Evolutionary conservation across 2,888 invertebrate species (phyloP).

Genomic region (Cheilosia grossa): DNA sequence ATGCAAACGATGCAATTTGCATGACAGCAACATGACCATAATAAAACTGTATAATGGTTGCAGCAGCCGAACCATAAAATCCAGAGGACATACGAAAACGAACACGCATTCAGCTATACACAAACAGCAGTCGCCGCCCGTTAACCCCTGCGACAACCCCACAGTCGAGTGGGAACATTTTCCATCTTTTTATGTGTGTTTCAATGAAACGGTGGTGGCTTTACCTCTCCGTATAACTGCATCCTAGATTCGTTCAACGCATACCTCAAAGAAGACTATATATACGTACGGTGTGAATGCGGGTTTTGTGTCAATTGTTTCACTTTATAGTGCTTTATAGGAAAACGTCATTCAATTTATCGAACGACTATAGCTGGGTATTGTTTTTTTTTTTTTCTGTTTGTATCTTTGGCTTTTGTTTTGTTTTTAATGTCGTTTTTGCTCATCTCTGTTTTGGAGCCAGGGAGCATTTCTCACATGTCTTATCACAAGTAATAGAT

Average conservation of each 20-base stretch:
- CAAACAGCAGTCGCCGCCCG: not conserved
- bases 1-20: slow-evolving; percentile 74
- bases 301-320: slow-evolving; percentile 57
- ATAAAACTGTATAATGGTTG: slow-evolving; percentile 71
- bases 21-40: slow-evolving; percentile 69
- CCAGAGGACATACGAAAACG: slow-evolving; percentile 53
- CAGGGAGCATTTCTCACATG: slow-evolving; percentile 24
- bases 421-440: slow-evolving; percentile 55
- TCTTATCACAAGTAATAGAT: slow-evolving; percentile 58
- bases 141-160: not conserved
- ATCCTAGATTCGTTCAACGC: slow-evolving; percentile 13
- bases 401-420: slow-evolving; percentile 26
- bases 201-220: slow-evolving; percentile 3
- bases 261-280: slow-evolving; percentile 12
- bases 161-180: slow-evolving; percentile 21
- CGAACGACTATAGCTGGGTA: slow-evolving; percentile 58
- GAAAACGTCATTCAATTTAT: slow-evolving; percentile 71
- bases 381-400: slow-evolving; percentile 14
- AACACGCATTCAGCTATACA: slow-evolving; percentile 47
- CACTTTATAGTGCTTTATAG: slow-evolving; percentile 66
- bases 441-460: slow-evolving; percentile 18
- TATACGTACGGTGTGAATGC: slow-evolving; percentile 8
- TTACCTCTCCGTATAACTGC: slow-evolving; percentile 55
- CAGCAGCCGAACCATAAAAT: slow-evolving; percentile 65
- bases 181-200: slow-evolving; percentile 54